These are phyloP conservation scores for Caenorhabditis zanzibari DNA, from an alignment of 2,888 invertebrate species.

Conservation along the genomic window DNA sequence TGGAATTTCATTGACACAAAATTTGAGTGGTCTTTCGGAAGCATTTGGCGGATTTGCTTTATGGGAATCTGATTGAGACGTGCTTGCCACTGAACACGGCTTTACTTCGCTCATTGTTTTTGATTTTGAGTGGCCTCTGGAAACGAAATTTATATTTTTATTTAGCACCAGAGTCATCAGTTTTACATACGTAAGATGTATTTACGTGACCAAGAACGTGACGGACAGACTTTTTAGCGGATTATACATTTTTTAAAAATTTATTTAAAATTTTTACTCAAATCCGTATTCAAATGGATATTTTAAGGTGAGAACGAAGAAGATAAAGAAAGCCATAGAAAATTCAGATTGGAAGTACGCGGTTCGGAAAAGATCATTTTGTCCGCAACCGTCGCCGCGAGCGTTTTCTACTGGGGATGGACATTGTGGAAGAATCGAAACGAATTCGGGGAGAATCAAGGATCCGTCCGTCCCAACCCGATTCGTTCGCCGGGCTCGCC, in stretches of 20 bases:
- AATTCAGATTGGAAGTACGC: conserved; percentile 53
- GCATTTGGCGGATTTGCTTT: background rate
- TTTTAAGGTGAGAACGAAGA: conserved; percentile 30
- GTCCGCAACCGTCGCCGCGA: conserved; percentile 32
- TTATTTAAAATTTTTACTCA: conserved; percentile 11
- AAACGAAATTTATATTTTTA: background rate
- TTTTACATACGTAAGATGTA: no score
- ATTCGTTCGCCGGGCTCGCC: conserved; percentile 46
- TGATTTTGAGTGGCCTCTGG: background rate
- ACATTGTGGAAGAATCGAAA: conserved; percentile 32
- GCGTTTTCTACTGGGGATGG: conserved; percentile 40
- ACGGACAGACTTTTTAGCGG: no score
- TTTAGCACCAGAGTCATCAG: no score
- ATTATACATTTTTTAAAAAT: no score
- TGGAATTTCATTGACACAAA: conserved; percentile 54
- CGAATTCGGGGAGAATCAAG: background rate
- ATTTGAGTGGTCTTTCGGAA: background rate
- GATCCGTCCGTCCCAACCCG: background rate
- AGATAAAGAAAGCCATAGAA: background rate
- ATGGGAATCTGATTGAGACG: background rate
- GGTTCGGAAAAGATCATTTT: conserved; percentile 38
- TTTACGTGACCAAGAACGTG: no score
- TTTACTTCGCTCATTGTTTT: conserved; percentile 32
- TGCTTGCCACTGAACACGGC: conserved; percentile 16
- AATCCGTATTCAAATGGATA: conserved; percentile 35